phyloP scores from a whole-genome alignment of 2,113 vertebrate genomes.

The mouse (Mus musculus) region DNA sequence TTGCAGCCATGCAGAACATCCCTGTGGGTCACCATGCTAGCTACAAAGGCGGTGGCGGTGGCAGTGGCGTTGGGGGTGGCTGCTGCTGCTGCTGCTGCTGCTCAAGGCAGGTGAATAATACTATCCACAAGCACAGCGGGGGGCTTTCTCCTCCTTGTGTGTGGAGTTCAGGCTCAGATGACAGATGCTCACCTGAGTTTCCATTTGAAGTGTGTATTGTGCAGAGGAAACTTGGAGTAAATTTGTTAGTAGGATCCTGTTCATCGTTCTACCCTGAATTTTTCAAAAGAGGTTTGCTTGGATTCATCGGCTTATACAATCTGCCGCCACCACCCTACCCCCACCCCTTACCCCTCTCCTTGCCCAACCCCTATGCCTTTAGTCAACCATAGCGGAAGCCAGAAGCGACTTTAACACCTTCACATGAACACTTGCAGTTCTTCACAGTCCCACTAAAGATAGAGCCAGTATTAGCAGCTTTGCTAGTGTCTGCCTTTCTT shows the following conservation, averaged over 20 bases:
- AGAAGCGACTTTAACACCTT: slow-evolving; percentile 5
- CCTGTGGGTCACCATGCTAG: neutral
- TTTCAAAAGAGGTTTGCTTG: neutral
- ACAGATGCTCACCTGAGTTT: neutral
- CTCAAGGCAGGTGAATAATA: neutral
- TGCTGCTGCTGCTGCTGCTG: neutral
- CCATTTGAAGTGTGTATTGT: neutral
- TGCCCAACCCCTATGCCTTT: neutral
- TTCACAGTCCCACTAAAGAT: slow-evolving; percentile 67
- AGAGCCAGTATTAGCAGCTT: slow-evolving; percentile 36
- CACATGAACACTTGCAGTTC: slow-evolving; percentile 16
- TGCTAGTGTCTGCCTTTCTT: slow-evolving; percentile 29
- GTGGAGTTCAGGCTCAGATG: neutral
- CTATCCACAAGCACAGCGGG: neutral
- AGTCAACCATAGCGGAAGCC: neutral
- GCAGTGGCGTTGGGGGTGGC: neutral
- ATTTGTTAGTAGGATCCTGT: neutral
- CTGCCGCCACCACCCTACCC: neutral
- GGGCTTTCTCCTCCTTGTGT: neutral
- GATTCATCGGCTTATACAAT: neutral
- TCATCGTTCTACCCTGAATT: neutral
- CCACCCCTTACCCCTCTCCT: neutral
- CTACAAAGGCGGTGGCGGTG: neutral
- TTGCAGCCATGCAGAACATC: neutral
- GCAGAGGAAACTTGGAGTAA: neutral